phyloP scores from a whole-genome alignment of 92 coral and sea anemone genomes.

The Siderastrea radians region DNA sequence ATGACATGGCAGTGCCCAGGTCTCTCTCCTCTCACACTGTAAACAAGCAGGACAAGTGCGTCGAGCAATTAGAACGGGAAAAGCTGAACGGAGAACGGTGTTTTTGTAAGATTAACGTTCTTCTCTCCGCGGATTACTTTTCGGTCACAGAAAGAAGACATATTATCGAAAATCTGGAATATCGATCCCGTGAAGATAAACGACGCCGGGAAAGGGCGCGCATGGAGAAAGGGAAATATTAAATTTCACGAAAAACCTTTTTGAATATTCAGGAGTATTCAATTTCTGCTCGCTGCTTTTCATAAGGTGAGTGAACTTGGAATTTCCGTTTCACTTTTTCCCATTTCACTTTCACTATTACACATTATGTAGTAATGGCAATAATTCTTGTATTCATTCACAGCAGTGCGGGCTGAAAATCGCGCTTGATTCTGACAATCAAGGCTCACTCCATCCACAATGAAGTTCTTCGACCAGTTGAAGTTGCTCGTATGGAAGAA shows the following conservation, averaged over 20 bases:
- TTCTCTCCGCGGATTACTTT: background rate
- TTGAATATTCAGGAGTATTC: too few species aligned
- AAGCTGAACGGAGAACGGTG: background rate
- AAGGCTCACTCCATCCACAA: constrained; percentile 14
- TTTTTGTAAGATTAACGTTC: background rate
- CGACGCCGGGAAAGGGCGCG: background rate
- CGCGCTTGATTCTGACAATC: background rate
- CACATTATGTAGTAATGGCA: background rate
- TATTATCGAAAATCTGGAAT: background rate
- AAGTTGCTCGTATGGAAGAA: constrained; percentile 93
- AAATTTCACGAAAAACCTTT: background rate
- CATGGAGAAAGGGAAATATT: constrained; percentile 1
- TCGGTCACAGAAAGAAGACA: background rate
- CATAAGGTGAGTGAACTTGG: constrained; percentile 15
- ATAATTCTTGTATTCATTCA: background rate
- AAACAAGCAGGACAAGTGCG: constrained; percentile 14
- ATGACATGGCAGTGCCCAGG: constrained; percentile 37
- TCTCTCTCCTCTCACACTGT: background rate
- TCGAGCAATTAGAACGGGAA: background rate
- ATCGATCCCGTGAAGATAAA: background rate
- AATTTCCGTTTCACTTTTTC: background rate
- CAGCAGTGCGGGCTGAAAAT: background rate
- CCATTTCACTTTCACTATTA: background rate
- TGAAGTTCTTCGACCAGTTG: constrained; percentile 85
- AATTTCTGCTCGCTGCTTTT: background rate